phyloP scores from a whole-genome alignment of 2,113 vertebrate species.

The Chloropsis cyanopogon region DNA sequence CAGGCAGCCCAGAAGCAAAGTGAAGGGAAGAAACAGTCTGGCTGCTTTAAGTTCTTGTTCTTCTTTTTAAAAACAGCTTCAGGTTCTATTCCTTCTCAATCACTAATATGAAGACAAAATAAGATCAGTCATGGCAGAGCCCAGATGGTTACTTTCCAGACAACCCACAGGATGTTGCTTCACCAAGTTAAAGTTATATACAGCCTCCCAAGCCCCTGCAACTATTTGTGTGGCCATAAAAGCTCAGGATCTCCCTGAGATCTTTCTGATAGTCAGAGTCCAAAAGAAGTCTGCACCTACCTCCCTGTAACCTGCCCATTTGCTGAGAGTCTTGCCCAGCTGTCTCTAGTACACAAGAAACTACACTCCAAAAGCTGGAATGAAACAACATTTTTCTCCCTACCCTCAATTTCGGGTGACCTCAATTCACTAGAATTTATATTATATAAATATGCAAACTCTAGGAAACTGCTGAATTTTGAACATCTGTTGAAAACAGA shows the following conservation, averaged over 20 bases:
- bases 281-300: not conserved
- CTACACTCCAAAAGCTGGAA: not conserved
- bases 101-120: not conserved
- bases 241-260: not conserved
- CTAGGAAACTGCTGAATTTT: not conserved
- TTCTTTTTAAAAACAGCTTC: not conserved
- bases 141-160: not conserved
- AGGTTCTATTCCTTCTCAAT: not conserved
- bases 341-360: not conserved
- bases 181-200: not conserved
- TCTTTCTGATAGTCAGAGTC: not conserved
- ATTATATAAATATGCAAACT: not conserved
- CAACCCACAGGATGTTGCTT: not conserved
- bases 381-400: not conserved
- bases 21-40: not conserved
- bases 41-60: not conserved
- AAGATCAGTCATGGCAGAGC: not conserved
- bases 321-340: not conserved
- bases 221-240: not conserved
- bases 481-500: not conserved
- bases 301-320: not conserved
- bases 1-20: not conserved
- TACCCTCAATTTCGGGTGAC: not conserved
- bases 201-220: not conserved
- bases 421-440: not conserved